Evolutionary conservation across 2,113 vertebrate species (phyloP).

Genomic region (Oryctolagus cuniculus): mOryCun1.1 NC_091449.1:53741001-53741500

Average conservation of each 20-base stretch:
- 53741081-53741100: constrained; percentile 87
- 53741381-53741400: constrained; percentile 57
- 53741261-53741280: constrained; percentile 83
- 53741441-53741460: constrained; percentile 66
- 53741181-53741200: constrained; percentile 81
- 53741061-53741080: constrained; percentile 80
- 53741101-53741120: constrained; percentile 87
- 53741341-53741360: constrained; percentile 75
- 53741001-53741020: constrained; percentile 74
- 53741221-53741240: constrained; percentile 78
- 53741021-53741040: background rate
- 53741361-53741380: constrained; percentile 57
- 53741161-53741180: constrained; percentile 79
- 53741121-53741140: constrained; percentile 86
- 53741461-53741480: constrained; percentile 39
- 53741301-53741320: constrained; percentile 78
- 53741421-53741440: constrained; percentile 66
- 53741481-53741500: constrained; percentile 47
- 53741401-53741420: background rate
- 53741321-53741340: constrained; percentile 80
- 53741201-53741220: constrained; percentile 81
- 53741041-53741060: constrained; percentile 78
- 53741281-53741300: constrained; percentile 77
- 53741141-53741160: constrained; percentile 86
- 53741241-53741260: constrained; percentile 83